These are phyloP conservation scores for Phaethon lepturus DNA, from an alignment of 2,113 vertebrate genomes.

Conservation along the genomic window DNA sequence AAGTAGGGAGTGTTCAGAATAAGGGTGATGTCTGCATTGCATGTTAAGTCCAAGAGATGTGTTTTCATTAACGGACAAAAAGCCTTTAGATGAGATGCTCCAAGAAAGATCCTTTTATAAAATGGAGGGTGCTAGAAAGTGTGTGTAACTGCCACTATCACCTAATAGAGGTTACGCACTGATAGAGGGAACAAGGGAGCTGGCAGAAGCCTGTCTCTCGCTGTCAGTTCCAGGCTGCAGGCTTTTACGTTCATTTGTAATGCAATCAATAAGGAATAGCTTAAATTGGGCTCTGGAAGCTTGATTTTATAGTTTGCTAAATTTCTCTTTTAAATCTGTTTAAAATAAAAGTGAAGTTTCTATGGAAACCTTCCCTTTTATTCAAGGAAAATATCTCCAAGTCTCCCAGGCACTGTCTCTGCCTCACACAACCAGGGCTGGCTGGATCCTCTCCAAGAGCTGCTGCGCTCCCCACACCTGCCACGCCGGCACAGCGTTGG, in stretches of 20 bases:
- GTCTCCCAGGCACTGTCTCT: not conserved
- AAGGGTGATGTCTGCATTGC: not conserved
- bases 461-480: accelerated
- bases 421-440: not conserved
- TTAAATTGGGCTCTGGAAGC: slow-evolving; percentile 46
- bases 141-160: slow-evolving; percentile 16
- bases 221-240: slow-evolving; percentile 58
- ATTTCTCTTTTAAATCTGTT: slow-evolving; percentile 50
- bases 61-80: not conserved
- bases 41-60: not conserved
- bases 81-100: not conserved
- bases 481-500: accelerated
- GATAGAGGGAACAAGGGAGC: slow-evolving; percentile 36
- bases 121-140: slow-evolving; percentile 17
- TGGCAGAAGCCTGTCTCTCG: slow-evolving; percentile 34
- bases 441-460: not conserved
- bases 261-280: slow-evolving; percentile 51
- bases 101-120: slow-evolving; percentile 17
- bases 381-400: slow-evolving; percentile 3
- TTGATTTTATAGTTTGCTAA: slow-evolving; percentile 57
- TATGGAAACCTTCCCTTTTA: slow-evolving; percentile 62
- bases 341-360: slow-evolving; percentile 66
- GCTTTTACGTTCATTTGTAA: slow-evolving; percentile 60
- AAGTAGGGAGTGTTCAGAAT: not conserved
- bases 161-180: slow-evolving; percentile 49